Evolutionary conservation across 2,797 vertebrate genomes (phyloP).

Genomic region (Muraenolepis orangiensis): DNA sequence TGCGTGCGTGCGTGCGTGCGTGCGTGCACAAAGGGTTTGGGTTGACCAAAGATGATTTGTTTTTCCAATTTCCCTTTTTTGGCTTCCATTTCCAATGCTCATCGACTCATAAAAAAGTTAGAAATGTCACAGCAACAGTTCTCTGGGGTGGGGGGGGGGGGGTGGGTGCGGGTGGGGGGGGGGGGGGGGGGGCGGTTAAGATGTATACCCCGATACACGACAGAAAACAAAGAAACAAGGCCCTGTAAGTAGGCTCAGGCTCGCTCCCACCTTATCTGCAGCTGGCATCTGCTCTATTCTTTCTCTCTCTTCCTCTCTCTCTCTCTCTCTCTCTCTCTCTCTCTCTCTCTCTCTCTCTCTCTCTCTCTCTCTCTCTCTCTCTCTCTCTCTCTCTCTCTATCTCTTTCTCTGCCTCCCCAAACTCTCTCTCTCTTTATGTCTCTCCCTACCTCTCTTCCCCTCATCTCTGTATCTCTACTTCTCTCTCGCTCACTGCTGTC

Average conservation of each 20-base stretch:
- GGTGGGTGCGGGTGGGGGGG: too few species aligned
- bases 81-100: slow-evolving; percentile 9
- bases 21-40: not conserved
- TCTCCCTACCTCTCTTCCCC: not conserved
- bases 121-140: too few species aligned
- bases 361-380: slow-evolving; percentile 24
- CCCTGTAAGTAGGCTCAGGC: too few species aligned
- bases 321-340: not conserved
- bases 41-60: not conserved
- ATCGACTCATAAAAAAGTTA: slow-evolving; percentile 6
- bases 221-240: too few species aligned
- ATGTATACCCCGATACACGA: too few species aligned
- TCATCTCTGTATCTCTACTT: slow-evolving; percentile 29
- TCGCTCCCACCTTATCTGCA: too few species aligned
- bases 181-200: too few species aligned
- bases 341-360: not conserved
- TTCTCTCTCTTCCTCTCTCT: not conserved
- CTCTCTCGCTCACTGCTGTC: not conserved
- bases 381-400: not conserved
- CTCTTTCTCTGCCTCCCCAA: not conserved
- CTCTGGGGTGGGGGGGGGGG: too few species aligned
- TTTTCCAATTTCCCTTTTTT: not conserved
- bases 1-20: not conserved
- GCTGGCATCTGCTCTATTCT: not conserved
- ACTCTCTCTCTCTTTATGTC: not conserved